Percentiles rank a stretch among this genome's conserved stretches.
Evolutionary conservation across 2,888 invertebrate genomes (phyloP).

Genomic region (Smittia sp.): DNA sequence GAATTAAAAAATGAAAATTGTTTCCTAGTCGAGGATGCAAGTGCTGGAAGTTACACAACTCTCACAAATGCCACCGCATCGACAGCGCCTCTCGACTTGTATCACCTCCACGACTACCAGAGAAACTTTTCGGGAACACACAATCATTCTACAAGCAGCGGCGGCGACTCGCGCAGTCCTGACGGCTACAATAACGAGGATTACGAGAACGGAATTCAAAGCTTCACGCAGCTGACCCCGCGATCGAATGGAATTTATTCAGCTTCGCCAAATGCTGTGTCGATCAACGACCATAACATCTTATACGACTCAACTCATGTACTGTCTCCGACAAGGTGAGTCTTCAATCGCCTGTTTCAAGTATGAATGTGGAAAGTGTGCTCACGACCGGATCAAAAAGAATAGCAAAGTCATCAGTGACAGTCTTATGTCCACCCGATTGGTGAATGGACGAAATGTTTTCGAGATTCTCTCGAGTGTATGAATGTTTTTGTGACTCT

Average conservation of each 20-base stretch:
- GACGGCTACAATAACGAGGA: constrained; percentile 45
- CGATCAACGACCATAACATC: not conserved
- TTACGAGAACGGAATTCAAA: constrained; percentile 47
- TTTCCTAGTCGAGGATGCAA: constrained; percentile 46
- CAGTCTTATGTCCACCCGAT: not conserved
- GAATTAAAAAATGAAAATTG: constrained; percentile 53
- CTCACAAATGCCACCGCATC: constrained; percentile 26
- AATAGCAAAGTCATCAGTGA: not conserved
- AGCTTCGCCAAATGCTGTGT: constrained; percentile 13
- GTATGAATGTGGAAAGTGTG: not conserved
- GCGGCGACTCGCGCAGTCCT: constrained; percentile 51
- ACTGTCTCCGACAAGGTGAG: constrained; percentile 30
- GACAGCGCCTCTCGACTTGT: constrained; percentile 5
- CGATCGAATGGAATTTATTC: constrained; percentile 41
- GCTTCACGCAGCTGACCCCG: constrained; percentile 49
- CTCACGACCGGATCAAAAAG: not conserved
- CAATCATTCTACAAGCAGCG: constrained; percentile 46
- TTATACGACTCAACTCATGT: constrained; percentile 35
- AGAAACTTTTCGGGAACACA: constrained; percentile 1
- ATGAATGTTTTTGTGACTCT: not conserved
- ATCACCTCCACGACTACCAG: constrained; percentile 6
- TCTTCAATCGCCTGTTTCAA: not conserved
- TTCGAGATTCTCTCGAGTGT: not conserved
- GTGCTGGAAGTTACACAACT: constrained; percentile 42
- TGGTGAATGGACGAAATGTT: not conserved